Conservation (phyloP, 2,888 invertebrate species). For the Limenitis camilla region DNA sequence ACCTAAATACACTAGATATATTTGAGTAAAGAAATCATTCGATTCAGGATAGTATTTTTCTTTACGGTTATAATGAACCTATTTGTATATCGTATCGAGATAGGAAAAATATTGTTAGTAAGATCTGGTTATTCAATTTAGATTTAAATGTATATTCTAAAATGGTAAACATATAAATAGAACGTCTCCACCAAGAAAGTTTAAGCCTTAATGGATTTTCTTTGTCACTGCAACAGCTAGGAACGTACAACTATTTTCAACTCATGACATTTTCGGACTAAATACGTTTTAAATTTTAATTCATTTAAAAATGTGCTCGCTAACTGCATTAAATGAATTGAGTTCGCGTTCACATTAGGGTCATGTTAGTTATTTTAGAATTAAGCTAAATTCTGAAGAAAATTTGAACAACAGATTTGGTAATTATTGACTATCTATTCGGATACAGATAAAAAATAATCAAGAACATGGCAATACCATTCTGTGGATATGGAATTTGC, state of each 20-base stretch:
- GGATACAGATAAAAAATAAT: too few species aligned
- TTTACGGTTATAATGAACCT: too few species aligned
- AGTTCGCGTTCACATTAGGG: neutral
- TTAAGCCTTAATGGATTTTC: constrained; percentile 21
- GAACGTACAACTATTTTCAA: constrained; percentile 19
- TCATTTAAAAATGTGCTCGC: constrained; percentile 5
- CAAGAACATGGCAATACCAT: too few species aligned
- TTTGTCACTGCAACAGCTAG: constrained; percentile 19
- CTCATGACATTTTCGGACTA: constrained; percentile 18
- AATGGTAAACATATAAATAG: constrained; percentile 17
- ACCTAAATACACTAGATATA: too few species aligned
- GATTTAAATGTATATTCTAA: constrained; percentile 11
- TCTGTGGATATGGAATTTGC: too few species aligned
- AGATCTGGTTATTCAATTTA: neutral
- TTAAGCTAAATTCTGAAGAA: neutral
- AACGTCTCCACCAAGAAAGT: constrained; percentile 23
- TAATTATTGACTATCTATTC: too few species aligned
- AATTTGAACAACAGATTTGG: too few species aligned
- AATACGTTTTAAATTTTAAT: constrained; percentile 14
- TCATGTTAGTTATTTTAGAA: neutral
- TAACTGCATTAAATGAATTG: constrained; percentile 1
- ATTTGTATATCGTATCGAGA: too few species aligned
- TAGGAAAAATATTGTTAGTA: too few species aligned
- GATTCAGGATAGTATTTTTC: too few species aligned
- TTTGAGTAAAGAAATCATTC: too few species aligned